Base-by-base conservation (phyloP, 1,140 invertebrate genomes). In the Plutomurus gul region DNA sequence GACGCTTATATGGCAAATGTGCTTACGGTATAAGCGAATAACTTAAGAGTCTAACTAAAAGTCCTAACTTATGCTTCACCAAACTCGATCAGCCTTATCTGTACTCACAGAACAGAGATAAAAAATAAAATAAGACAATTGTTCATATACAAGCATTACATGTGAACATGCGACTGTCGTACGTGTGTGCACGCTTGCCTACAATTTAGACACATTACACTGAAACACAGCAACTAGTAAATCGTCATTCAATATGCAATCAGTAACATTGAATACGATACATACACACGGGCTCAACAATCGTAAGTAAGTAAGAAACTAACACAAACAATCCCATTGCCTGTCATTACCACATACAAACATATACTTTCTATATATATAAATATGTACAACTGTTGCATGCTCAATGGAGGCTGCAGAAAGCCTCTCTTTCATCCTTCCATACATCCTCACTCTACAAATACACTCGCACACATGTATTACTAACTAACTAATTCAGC, bases 231-330 rank as follows among this genome's bases (percentile, higher is more conserved):
- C n/a, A n/a, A n/a, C 56, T 65, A 33, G 56, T 30, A 30, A 65
- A 65, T 27, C 56, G 36, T 13, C 25, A 43, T 65, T 65, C 27
- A 65, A 65, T 65, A 65, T 33, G 56, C 56, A 65, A 65, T 65
- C 56, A 65, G 56, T 65, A 33, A 65, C 56, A 25, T 65, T n/a
- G 13, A 39, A 39, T 6, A 39, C 13, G n/a, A n/a, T n/a, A n/a
- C n/a, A n/a, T n/a, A n/a, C n/a, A n/a, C n/a, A n/a, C n/a, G n/a
- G n/a, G n/a, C n/a, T n/a, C n/a, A n/a, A n/a, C n/a, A n/a, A n/a
- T n/a, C n/a, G n/a, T n/a, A n/a, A n/a, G n/a, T 39, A 51, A 11
- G 47, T 51, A 51, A 20, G n/a, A 10, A 51, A 22, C 20, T 51
- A 49, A n/a, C n/a, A 22, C 18, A 11, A 7, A 51, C 20, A 10